Percentiles rank a stretch among this genome's conserved stretches.
Evolutionary conservation across 1,140 invertebrate genomes (phyloP).

Genomic region (Drosophila eugracilis): DNA sequence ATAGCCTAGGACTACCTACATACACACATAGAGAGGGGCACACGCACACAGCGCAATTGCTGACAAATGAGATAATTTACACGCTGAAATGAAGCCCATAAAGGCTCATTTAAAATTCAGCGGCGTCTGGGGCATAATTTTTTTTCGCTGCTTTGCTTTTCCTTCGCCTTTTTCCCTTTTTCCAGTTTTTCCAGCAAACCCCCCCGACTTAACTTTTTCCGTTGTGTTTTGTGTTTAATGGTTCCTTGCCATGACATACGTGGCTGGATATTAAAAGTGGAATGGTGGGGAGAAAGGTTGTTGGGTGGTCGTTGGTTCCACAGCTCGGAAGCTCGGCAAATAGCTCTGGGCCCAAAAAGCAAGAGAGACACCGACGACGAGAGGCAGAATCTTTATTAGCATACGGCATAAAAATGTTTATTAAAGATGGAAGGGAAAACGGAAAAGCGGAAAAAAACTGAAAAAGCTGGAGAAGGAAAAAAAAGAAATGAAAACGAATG

Average conservation of each 20-base stretch:
- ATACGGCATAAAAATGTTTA: conserved; percentile 83
- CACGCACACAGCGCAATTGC: conserved; percentile 72
- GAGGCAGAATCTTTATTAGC: conserved; percentile 78
- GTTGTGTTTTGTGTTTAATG: conserved; percentile 75
- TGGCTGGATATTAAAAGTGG: conserved; percentile 77
- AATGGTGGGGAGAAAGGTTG: neutral
- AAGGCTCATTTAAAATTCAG: conserved; percentile 83
- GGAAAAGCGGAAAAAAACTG: conserved; percentile 16
- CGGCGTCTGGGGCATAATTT: conserved; percentile 83
- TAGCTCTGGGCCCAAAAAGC: conserved; percentile 43
- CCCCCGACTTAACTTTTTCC: conserved; percentile 15
- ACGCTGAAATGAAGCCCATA: conserved; percentile 83
- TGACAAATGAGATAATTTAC: conserved; percentile 84
- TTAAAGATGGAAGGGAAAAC: conserved; percentile 71
- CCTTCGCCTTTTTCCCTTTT: conserved; percentile 29
- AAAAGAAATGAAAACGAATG: conserved; percentile 26
- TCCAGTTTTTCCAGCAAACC: neutral
- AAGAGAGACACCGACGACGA: conserved; percentile 48
- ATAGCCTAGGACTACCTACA: conserved; percentile 30
- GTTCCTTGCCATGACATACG: conserved; percentile 82
- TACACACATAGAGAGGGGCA: conserved; percentile 7
- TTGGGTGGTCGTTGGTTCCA: neutral
- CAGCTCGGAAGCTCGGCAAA: conserved; percentile 30
- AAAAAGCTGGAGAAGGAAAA: conserved; percentile 27
- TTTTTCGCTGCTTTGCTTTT: conserved; percentile 67